These are phyloP conservation scores for Heterotilapia buettikoferi DNA, from an alignment of 2,113 vertebrate species.

Conservation along the genomic window DNA sequence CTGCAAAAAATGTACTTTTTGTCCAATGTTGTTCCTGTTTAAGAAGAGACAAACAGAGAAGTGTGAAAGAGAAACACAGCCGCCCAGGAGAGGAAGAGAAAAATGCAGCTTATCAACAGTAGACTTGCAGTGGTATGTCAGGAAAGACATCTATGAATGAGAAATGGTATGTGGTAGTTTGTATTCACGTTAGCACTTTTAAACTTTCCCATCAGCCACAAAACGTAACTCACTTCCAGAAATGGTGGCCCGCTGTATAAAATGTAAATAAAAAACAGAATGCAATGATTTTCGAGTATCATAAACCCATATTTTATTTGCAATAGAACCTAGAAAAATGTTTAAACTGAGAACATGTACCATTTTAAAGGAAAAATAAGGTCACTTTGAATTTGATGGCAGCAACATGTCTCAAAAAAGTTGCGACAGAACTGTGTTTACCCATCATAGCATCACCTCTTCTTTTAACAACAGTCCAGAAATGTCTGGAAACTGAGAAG, in stretches of 20 bases:
- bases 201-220: background rate
- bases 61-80: background rate
- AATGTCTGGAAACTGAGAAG: background rate
- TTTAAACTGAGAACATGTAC: background rate
- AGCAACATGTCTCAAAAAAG: background rate
- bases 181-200: background rate
- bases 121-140: background rate
- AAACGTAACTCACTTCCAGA: background rate
- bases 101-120: background rate
- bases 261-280: background rate
- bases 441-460: background rate
- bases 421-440: rapidly evolving
- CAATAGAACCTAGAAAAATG: background rate
- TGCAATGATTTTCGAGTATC: background rate
- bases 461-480: background rate
- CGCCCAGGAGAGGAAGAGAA: background rate
- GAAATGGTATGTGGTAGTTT: background rate
- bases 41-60: background rate
- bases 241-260: background rate
- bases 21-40: background rate
- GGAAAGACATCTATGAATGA: background rate
- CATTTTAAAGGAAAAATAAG: background rate
- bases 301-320: background rate
- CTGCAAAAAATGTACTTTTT: background rate
- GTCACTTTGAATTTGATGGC: background rate